A percentile compares a stretch with the other conserved stretches of the same genome.
phyloP scores from a whole-genome alignment of 1,140 invertebrate species.

The Neelides sp. region DNA sequence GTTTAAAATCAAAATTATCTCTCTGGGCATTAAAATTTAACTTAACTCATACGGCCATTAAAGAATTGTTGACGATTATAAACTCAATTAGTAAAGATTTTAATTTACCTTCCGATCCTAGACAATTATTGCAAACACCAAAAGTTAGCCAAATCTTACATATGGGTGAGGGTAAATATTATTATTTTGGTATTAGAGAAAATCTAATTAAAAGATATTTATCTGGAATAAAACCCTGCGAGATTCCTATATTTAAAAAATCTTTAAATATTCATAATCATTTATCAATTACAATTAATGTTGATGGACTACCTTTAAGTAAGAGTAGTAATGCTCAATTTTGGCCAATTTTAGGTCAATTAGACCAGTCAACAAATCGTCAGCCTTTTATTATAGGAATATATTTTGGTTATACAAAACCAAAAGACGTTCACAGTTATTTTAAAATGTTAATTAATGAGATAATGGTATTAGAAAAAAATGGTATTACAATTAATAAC shows the following conservation, averaged over 20 bases:
- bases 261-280: neutral
- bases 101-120: too few species aligned
- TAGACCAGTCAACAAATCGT: neutral
- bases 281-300: slow-evolving; percentile 11
- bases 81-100: too few species aligned
- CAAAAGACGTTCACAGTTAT: slow-evolving; percentile 5
- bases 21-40: too few species aligned
- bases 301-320: slow-evolving; percentile 16
- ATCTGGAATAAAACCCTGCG: neutral
- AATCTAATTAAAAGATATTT: neutral
- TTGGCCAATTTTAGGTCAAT: slow-evolving; percentile 12
- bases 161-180: neutral
- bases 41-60: too few species aligned
- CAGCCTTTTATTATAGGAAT: slow-evolving; percentile 6
- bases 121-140: too few species aligned
- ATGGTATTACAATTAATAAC: neutral
- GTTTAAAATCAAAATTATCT: too few species aligned
- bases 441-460: slow-evolving; percentile 19
- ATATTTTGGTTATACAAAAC: slow-evolving; percentile 14
- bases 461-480: slow-evolving; percentile 7
- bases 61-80: too few species aligned
- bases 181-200: slow-evolving; percentile 3
- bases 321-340: slow-evolving; percentile 9
- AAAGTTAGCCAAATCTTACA: too few species aligned
- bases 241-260: neutral